A percentile compares a stretch with the other conserved stretches of the same genome.
Conservation (phyloP, 2,888 invertebrate genomes). For the Drosophila seclusa region DNA sequence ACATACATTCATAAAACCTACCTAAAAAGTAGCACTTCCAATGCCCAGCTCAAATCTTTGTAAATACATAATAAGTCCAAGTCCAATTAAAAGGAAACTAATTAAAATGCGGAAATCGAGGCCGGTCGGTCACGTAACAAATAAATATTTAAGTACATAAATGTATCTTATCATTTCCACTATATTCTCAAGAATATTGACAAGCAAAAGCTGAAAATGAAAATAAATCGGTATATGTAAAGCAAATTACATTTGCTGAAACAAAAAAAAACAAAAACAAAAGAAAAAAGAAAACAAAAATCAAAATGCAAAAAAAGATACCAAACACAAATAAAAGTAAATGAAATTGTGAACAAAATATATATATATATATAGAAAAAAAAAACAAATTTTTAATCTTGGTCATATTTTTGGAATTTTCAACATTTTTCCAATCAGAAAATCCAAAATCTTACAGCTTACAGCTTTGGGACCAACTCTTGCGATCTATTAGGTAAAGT, state of each 20-base stretch:
- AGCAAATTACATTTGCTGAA: constrained; percentile 67
- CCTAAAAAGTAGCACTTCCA: constrained; percentile 31
- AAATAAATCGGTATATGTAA: constrained; percentile 43
- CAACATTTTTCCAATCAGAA: neutral
- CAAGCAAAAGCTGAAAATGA: constrained; percentile 4
- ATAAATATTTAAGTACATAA: constrained; percentile 52
- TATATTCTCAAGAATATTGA: constrained; percentile 29
- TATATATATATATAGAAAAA: constrained; percentile 53
- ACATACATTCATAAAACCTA: constrained; percentile 11
- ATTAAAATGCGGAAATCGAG: constrained; percentile 21
- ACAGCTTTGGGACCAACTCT: neutral
- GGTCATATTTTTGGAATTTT: neutral
- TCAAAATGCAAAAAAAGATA: neutral
- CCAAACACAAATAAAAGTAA: constrained; percentile 20
- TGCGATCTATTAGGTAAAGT: neutral
- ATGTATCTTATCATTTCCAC: constrained; percentile 60
- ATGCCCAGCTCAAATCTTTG: constrained; percentile 35
- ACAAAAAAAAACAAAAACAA: constrained; percentile 19
- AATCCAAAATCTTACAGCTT: neutral
- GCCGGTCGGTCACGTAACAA: constrained; percentile 40
- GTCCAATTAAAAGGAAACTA: constrained; percentile 12
- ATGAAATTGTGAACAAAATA: constrained; percentile 64
- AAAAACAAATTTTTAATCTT: constrained; percentile 2
- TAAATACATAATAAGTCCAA: constrained; percentile 48
- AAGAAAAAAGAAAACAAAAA: constrained; percentile 16